These are phyloP conservation scores for Deroptyus accipitrinus DNA, from an alignment of 2,113 vertebrate genomes.

Conservation along the genomic window DNA sequence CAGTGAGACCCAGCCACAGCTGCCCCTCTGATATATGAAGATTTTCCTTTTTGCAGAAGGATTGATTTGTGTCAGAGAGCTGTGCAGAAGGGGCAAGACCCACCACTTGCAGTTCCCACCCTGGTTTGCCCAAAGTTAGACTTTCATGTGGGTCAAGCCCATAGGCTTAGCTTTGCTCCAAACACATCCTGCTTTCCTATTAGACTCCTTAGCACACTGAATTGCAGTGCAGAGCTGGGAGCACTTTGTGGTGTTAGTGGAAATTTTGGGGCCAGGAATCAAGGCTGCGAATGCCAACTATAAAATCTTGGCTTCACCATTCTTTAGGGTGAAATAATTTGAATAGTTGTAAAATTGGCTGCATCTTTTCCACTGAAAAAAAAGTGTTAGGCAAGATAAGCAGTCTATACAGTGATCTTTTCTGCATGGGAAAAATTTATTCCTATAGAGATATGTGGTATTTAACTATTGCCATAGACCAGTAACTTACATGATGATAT, in stretches of 20 bases:
- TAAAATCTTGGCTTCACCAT: not conserved
- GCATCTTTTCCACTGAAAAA: not conserved
- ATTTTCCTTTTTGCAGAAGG: not conserved
- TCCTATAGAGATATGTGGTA: not conserved
- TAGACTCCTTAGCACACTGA: not conserved
- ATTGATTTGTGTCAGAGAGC: not conserved
- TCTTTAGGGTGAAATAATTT: not conserved
- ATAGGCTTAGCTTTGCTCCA: not conserved
- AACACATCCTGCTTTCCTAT: not conserved
- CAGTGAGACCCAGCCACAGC: not conserved
- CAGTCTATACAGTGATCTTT: not conserved
- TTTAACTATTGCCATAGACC: not conserved
- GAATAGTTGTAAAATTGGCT: not conserved
- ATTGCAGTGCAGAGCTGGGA: not conserved
- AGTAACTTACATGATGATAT: not conserved
- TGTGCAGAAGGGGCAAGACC: not conserved
- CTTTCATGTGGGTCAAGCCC: not conserved
- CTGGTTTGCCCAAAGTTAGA: not conserved
- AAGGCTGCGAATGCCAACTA: rapidly evolving
- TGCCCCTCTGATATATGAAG: not conserved
- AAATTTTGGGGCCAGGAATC: not conserved
- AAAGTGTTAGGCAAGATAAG: not conserved
- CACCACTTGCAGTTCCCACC: not conserved
- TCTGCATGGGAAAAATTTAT: not conserved
- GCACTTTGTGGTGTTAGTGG: not conserved